Conservation (phyloP, 1,140 invertebrate species). For the Drosophila insularis region DNA sequence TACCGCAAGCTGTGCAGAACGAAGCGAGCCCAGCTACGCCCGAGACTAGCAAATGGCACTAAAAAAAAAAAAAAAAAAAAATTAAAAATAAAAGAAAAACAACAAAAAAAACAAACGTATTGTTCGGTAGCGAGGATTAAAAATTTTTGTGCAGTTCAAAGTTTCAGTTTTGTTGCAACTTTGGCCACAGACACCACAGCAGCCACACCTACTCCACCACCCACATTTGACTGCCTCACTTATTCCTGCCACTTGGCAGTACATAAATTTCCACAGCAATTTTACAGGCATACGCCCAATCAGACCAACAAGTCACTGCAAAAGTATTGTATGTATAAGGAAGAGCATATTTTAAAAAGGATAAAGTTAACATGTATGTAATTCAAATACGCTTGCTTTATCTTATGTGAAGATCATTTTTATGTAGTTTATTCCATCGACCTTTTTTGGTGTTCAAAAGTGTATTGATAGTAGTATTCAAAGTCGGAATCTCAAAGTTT, state of each 20-base stretch:
- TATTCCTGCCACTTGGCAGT: conserved; percentile 32
- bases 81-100: background rate
- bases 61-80: background rate
- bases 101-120: conserved; percentile 68
- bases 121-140: conserved; percentile 58
- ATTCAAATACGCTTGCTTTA: background rate
- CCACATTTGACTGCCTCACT: background rate
- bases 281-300: conserved; percentile 53
- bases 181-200: conserved; percentile 68
- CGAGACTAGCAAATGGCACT: conserved; percentile 9
- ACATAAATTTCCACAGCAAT: conserved; percentile 66
- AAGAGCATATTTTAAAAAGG: background rate
- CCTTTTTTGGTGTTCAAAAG: too few relatives aligned
- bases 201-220: conserved; percentile 30
- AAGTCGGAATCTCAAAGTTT: too few relatives aligned
- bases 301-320: conserved; percentile 47
- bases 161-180: conserved; percentile 78
- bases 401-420: background rate
- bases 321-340: conserved; percentile 2
- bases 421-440: too few relatives aligned
- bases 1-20: conserved; percentile 71
- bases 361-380: conserved; percentile 1
- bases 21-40: conserved; percentile 1
- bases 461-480: too few relatives aligned
- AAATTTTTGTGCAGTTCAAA: conserved; percentile 58